A percentile compares a stretch with the other conserved stretches of the same genome.
Conservation (phyloP, 2,888 invertebrate genomes). For the Pheosia gnoma region DNA sequence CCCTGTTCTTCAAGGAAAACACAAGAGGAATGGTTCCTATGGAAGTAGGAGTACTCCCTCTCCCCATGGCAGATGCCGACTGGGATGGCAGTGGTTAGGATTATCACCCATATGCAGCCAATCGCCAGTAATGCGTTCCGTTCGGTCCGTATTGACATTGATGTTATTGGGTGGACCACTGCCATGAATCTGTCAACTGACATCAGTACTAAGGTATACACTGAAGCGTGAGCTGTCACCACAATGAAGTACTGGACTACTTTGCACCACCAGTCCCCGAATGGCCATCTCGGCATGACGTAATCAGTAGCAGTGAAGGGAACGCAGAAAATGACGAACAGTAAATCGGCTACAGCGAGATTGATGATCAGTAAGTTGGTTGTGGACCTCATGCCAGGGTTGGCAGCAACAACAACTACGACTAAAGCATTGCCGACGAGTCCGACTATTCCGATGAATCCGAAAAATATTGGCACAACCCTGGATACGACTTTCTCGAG, state of each 20-base stretch:
- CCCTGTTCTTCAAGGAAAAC: slow-evolving; percentile 86
- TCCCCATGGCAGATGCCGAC: slow-evolving; percentile 91
- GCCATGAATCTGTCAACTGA: slow-evolving; percentile 96
- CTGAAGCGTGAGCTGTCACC: slow-evolving; percentile 96
- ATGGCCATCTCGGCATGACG: slow-evolving; percentile 94
- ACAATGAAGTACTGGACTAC: slow-evolving; percentile 95
- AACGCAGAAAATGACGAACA: slow-evolving; percentile 96
- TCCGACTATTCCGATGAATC: slow-evolving; percentile 94
- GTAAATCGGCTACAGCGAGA: slow-evolving; percentile 94
- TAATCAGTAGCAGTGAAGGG: slow-evolving; percentile 97
- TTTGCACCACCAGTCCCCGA: slow-evolving; percentile 95
- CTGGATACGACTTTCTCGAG: slow-evolving; percentile 87
- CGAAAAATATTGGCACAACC: slow-evolving; percentile 92
- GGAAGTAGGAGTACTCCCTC: slow-evolving; percentile 86
- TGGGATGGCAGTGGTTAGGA: slow-evolving; percentile 90
- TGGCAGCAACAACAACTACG: slow-evolving; percentile 93
- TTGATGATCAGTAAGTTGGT: slow-evolving; percentile 96
- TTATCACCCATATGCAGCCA: slow-evolving; percentile 91
- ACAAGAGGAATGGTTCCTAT: slow-evolving; percentile 87
- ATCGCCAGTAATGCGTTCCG: slow-evolving; percentile 92
- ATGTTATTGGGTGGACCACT: slow-evolving; percentile 95
- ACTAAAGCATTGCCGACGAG: slow-evolving; percentile 95
- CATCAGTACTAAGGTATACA: slow-evolving; percentile 97
- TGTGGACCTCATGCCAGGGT: slow-evolving; percentile 96
- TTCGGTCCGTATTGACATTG: slow-evolving; percentile 93